Evolutionary conservation across 2,797 vertebrate species (phyloP), one percentile per base, ranked within the genome.

Genomic region (Prionace glauca): DNA sequence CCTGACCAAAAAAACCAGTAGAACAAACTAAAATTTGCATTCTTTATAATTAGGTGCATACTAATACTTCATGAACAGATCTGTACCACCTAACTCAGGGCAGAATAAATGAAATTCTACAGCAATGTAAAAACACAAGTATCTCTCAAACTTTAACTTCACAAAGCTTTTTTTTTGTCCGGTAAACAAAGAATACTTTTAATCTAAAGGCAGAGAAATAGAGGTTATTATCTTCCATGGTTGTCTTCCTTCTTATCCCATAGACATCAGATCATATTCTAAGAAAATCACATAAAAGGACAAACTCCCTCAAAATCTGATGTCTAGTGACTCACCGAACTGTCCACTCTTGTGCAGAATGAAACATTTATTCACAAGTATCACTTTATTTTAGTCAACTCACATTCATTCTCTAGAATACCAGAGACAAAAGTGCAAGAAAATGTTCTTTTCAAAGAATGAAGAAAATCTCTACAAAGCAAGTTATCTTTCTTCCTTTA

Each of bases 1-100:
- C 99, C 99, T 99, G 97, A 96, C 14, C 96, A 71, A 96, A 71
- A 95, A 95, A 84, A 50, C 11, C 45, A 79, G 86, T 77, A 94
- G 74, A 92, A 67, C 29, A 84, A 56, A 65, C 60, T 60, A 41
- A 41, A 94, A 50, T 22, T 29, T 94, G 67, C 5, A 67, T 65
- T 65, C 41, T 94, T 71, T 71, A 72, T 94, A 45, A 50, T 56
- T 71, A 94, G 93, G 22, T 50, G 60, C 32, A 22, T 36, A 67
- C 16, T 65, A 22, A 22, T 20, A 36, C 86, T 56, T 88, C 45
- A 60, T 32, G 45, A 26, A 29, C 26, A 56, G 45, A 56, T 87
- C 84, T 24, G 3, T 22, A 88, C 60, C 11, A 60, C 1, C 0
- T 88, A 29, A 56, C 11, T 88, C 50, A 88, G 12, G 50, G 12